Evolutionary conservation across 2,888 invertebrate species (phyloP), one percentile per base, ranked within the genome.

Genomic region (Noctua janthina): DNA sequence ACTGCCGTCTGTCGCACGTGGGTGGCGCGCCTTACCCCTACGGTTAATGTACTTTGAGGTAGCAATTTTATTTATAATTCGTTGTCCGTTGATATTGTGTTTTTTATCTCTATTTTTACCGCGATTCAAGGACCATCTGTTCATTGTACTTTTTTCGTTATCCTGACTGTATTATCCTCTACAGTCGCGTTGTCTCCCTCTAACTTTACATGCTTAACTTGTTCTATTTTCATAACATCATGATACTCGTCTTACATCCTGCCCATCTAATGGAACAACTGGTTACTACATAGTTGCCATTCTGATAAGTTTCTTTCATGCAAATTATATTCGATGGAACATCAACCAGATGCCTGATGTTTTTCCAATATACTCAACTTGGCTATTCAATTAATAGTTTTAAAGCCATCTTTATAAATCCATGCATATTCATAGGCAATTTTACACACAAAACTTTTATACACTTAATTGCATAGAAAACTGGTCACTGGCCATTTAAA

Each of bases 1-100:
- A 94, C 94, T 94, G 93, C 92, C 92, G 93, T 91, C 92, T 91
- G 92, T 90, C 93, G 92, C 93, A 92, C 92, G 96, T 95, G 95
- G 95, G 96, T 92, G 94, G 93, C 91, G 88, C 82, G 86, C 85
- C 88, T 89, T 89, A 89, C 83, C 85, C 90, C 84, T 83, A 88
- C 74, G 77, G 74, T 85, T 79, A 85, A 87, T 82, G 77, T 79
- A 85, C 81, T 70, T 73, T 74, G 77, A 86, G 77, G 82, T 82
- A 74, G 78, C 68, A 69, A 64, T 83, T 83, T 82, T 81, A 87
- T 75, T 85, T 81, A 81, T 88, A 82, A 83, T 85, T 71, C 35
- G 43, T n/a, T 74, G 56, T 67, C 59, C 51, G 80, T 66, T 69
- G 35, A 39, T 15, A n/a, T 68, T 20, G 17, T 7, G 15, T 68